Base-by-base conservation (phyloP, 2,888 invertebrate genomes). In the Mythimna vitellina region DNA sequence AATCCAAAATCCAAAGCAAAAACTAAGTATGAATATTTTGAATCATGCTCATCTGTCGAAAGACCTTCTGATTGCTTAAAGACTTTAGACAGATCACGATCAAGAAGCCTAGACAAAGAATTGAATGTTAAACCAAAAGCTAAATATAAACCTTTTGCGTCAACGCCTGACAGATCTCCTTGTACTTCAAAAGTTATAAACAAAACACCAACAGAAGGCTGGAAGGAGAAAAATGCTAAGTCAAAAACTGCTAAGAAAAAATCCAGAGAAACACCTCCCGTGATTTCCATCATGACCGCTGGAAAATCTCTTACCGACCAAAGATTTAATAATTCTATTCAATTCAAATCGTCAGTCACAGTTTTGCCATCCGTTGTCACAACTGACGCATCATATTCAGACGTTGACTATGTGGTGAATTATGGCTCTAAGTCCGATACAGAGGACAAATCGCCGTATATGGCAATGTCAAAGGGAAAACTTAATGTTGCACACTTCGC, bases 291-390 rank as follows among this genome's bases (percentile, higher is more conserved):
- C 3, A 49, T 42, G 46, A 57, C 65, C 51, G 49, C 65, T 1
- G 65, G 73, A 1, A 73, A 73, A 57, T 7, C 56, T 4, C 0
- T 22, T 25, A 3, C 22, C 0, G 46, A 56, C 1, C 20, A 65
- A n/a, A 73, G 51, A 51, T 20, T 14, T 6, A 65, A 73, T 8
- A 65, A 73, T 25, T 20, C 72, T 22, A 25, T 80, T 20, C 76
- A 69, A 6, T 83, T 83, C 51, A 84, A 82, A 58, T 82, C 84
- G 1, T 82, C 83, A 2, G 42, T 82, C 2, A 84, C 84, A 3
- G 58, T 84, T 0, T 6, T 82, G 1, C 80, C 83, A 0, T 82
- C 84, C 22, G 68, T 65, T 0, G 46, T 76, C 1, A 57, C 72
- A 10, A 74, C 72, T 9, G 84, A 81, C 7, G 68, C 67, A 8